Evolutionary conservation across 2,113 vertebrate species (phyloP).

Genomic region (Caranx melampygus): DNA sequence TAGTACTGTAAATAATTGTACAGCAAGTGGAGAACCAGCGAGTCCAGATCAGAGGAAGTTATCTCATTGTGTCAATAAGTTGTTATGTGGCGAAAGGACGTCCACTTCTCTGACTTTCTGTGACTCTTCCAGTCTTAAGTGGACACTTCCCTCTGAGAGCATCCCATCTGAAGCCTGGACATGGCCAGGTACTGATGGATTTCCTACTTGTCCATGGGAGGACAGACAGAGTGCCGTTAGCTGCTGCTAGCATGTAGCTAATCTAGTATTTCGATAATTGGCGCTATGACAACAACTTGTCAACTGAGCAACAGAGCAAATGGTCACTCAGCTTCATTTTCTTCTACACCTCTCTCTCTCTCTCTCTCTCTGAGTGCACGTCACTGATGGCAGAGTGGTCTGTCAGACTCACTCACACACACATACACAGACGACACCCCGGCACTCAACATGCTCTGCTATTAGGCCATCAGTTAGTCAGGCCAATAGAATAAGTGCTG

Average conservation of each 20-base stretch:
- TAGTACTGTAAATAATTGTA: too few species aligned
- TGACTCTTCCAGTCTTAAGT: too few species aligned
- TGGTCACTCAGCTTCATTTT: not conserved
- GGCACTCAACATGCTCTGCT: constrained; percentile 57
- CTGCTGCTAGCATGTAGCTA: not conserved
- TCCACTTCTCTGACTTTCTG: too few species aligned
- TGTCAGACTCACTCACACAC: not conserved
- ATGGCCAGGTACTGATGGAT: too few species aligned
- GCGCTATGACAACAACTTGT: not conserved
- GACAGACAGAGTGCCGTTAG: not conserved
- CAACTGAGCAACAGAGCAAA: not conserved
- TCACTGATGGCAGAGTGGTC: constrained; percentile 19
- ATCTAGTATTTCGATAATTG: not conserved
- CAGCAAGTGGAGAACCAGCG: too few species aligned
- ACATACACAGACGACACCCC: constrained; percentile 15
- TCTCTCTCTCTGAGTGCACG: constrained; percentile 10
- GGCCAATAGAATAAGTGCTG: constrained; percentile 79
- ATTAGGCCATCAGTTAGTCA: constrained; percentile 79
- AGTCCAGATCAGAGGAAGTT: too few species aligned
- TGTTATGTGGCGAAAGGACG: too few species aligned
- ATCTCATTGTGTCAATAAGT: too few species aligned
- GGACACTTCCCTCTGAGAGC: too few species aligned
- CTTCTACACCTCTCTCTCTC: too few species aligned
- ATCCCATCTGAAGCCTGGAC: too few species aligned
- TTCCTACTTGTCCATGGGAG: too few species aligned